Percentiles rank a stretch among this genome's conserved stretches.
Evolutionary conservation across 2,797 vertebrate species (phyloP).

Genomic region (Steatocranus sp.): DNA sequence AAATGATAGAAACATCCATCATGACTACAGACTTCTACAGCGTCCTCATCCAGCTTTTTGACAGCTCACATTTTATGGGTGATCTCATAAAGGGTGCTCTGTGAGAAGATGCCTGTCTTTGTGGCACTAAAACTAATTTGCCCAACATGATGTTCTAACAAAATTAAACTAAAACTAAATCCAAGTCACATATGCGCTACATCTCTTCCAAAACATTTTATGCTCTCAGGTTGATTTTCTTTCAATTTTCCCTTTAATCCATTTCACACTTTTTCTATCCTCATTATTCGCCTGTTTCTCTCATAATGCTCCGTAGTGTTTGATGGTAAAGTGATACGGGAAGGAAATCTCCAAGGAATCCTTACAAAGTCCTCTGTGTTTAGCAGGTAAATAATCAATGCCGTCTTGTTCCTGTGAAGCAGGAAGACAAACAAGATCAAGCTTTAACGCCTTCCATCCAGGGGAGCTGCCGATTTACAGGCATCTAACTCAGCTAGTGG

Average conservation of each 20-base stretch:
- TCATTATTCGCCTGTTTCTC: background rate
- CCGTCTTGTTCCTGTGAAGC: slow-evolving; percentile 56
- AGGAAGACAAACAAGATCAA: slow-evolving; percentile 64
- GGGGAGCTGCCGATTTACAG: slow-evolving; percentile 25
- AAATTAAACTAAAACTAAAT: slow-evolving; percentile 32
- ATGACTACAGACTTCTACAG: slow-evolving; percentile 28
- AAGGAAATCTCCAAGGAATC: slow-evolving; percentile 30
- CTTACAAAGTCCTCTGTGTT: slow-evolving; percentile 49
- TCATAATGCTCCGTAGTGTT: slow-evolving; percentile 9
- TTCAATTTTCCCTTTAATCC: slow-evolving; percentile 6
- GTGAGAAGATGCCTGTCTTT: slow-evolving; percentile 19
- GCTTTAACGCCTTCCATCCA: slow-evolving; percentile 35
- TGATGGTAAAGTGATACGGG: slow-evolving; percentile 31
- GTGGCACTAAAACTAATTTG: slow-evolving; percentile 32
- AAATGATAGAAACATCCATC: slow-evolving; percentile 58
- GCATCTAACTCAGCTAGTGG: slow-evolving; percentile 26
- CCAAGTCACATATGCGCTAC: slow-evolving; percentile 35
- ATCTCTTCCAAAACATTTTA: background rate
- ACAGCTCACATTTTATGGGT: slow-evolving; percentile 53
- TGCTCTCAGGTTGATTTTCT: slow-evolving; percentile 6
- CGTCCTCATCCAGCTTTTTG: slow-evolving; percentile 40
- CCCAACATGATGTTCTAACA: slow-evolving; percentile 29
- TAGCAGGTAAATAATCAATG: slow-evolving; percentile 67
- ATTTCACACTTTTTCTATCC: slow-evolving; percentile 10
- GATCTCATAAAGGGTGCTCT: slow-evolving; percentile 54